Conservation (phyloP, 2,113 vertebrate species). For the Hippocampus abdominalis region DNA sequence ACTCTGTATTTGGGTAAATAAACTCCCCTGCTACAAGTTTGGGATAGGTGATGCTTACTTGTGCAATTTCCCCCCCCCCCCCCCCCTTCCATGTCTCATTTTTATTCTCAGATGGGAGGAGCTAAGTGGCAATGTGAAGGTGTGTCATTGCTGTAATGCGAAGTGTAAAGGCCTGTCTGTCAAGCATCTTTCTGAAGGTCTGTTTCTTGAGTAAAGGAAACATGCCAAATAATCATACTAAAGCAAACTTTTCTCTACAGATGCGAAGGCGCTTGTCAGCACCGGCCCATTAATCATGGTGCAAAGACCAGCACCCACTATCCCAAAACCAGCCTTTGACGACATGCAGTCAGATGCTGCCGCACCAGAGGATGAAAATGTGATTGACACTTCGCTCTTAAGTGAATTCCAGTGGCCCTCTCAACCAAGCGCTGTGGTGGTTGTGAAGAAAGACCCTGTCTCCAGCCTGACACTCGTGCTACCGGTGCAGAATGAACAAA, state of each 20-base stretch:
- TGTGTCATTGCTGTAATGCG: constrained; percentile 60
- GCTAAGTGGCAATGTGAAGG: constrained; percentile 32
- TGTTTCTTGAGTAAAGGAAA: background rate
- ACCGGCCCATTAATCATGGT: constrained; percentile 45
- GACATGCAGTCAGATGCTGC: background rate
- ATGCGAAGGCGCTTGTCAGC: constrained; percentile 28
- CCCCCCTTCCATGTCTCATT: background rate
- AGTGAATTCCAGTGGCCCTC: background rate
- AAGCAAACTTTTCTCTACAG: constrained; percentile 27
- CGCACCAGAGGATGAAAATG: background rate
- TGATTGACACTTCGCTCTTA: constrained; percentile 4
- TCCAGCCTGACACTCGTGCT: constrained; percentile 41
- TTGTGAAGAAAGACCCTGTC: constrained; percentile 30
- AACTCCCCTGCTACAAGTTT: background rate
- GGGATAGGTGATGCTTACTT: background rate
- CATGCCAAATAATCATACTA: background rate
- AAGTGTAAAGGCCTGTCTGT: constrained; percentile 45
- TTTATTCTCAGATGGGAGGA: constrained; percentile 60
- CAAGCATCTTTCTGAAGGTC: constrained; percentile 30
- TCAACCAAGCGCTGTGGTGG: constrained; percentile 19
- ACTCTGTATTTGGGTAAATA: background rate
- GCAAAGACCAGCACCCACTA: background rate
- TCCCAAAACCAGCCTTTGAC: background rate
- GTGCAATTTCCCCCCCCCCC: no score
- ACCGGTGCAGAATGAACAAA: constrained; percentile 15